Evolutionary conservation across 37 sponge, comb jelly and placozoan genomes (phyloP), one percentile per base, ranked within the genome.

Genomic region (Sycon ciliatum): DNA sequence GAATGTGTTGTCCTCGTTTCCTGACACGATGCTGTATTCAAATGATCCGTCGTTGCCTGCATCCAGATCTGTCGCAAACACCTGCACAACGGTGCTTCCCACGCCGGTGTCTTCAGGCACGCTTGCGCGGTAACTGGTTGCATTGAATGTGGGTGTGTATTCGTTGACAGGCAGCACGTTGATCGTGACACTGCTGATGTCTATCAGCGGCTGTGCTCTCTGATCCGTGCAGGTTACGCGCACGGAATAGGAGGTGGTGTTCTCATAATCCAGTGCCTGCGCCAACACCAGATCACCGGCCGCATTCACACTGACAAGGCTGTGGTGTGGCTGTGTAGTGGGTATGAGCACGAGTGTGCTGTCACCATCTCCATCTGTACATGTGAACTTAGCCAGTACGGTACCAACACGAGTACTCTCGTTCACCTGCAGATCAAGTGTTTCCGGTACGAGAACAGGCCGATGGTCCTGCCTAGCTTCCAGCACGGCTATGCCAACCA

Each of bases 201-300:
- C 79, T 1, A 67, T 57, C 16, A 28, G 72, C 32, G 76, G 83
- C 11, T 65, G 54, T 7, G 20, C 18, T 30, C 80, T 83, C 56
- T 76, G 72, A 66, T 87, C 87, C 53, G 56, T 73, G 66, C 87
- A 87, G 0, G n/a, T 39, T 22, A 87, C 82, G 22, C 57, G 4
- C 30, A 85, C 23, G 3, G 73, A 33, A 54, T 76, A 74, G 4
- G 35, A 56, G 31, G 69, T 46, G 0, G 16, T 5, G 2, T 0
- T 54, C 34, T 87, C 83, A 72, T 76, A 82, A 38, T 79, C 83
- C 27, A 79, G 34, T 6, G 34, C 49, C 24, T 56, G 35, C 39
- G 60, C 32, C 3, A 72, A 54, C 20, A 55, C 30, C 1, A 87
- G 33, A 32, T 79, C 34, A 20, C 87, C 87, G 2, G 75, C 80